Base-by-base conservation (phyloP, 2,888 invertebrate genomes). In the Eutolmus rufibarbis region DNA sequence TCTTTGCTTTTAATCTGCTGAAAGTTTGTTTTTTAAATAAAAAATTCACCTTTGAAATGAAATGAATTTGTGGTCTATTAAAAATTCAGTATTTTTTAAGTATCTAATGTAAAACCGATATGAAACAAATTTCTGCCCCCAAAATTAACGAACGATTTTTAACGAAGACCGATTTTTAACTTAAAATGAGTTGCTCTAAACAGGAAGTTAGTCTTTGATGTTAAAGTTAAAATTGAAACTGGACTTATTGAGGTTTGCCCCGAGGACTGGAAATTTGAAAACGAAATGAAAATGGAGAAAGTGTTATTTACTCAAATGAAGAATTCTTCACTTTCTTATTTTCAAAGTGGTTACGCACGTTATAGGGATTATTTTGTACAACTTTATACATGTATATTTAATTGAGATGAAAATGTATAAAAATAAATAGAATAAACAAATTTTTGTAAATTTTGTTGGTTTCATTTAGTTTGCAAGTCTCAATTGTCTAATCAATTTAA, bases 291-390 rank as follows among this genome's bases (percentile, higher is more conserved):
- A 66, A 66, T 66, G 28, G 12, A 66, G 28, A 19, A 37, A 78
- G 19, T 78, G 78, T 78, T 78, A 78, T 78, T 66, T 66, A 66
- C 66, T 78, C 78, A 78, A 43, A 78, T 43, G 46, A 78, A 43
- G n/a, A 43, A 40, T 78, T 43, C 78, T 78, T 43, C 78, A 40
- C 78, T 78, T 40, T 78, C 23, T 78, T 43, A 37, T 43, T 78
- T 78, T 43, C 78, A 37, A 78, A 78, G 40, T 46, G 78, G 78
- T 40, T 78, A 78, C 40, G 78, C 78, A 78, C 78, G 78, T 78
- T 78, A 78, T 78, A 78, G 78, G 78, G 78, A 78, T 78, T 78
- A 78, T 78, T 78, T 78, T 78, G 78, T 78, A 78, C 78, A 78
- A 78, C 78, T 78, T 78, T 78, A 78, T 78, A 78, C 78, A 37